Evolutionary conservation across 2,797 vertebrate species (phyloP).

Genomic region (Picus viridis): DNA sequence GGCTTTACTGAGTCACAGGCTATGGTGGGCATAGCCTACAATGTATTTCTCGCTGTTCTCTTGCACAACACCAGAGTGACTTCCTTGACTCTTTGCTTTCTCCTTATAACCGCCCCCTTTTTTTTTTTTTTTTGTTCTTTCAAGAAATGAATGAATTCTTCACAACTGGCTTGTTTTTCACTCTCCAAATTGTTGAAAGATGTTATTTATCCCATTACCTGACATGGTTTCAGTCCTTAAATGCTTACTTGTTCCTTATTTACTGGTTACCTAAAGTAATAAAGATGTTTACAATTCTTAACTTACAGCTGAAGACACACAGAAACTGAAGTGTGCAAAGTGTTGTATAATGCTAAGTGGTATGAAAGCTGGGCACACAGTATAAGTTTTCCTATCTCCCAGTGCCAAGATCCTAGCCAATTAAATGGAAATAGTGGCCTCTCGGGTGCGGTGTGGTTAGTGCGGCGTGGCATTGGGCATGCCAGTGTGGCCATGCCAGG

Average conservation of each 20-base stretch:
- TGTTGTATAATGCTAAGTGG: neutral
- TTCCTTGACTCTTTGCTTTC: neutral
- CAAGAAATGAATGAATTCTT: neutral
- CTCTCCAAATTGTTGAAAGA: neutral
- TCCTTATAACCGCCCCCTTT: neutral
- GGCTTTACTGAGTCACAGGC: neutral
- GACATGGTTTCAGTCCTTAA: too few relatives aligned
- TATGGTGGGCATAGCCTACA: neutral
- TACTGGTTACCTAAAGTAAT: neutral
- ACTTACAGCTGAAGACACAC: neutral
- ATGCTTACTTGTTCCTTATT: neutral
- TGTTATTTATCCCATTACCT: neutral
- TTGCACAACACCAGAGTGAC: neutral
- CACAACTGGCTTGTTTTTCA: neutral
- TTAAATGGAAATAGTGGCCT: neutral
- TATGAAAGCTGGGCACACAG: neutral
- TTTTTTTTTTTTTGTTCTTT: neutral
- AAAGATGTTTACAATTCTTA: neutral
- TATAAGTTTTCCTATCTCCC: neutral
- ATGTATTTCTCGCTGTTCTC: neutral
- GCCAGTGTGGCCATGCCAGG: neutral
- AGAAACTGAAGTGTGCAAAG: neutral
- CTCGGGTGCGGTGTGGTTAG: rapidly evolving
- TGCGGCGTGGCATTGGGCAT: rapidly evolving
- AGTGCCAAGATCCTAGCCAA: rapidly evolving